A percentile compares a stretch with the other conserved stretches of the same genome.
Conservation (phyloP, 2,797 vertebrate genomes). For the Sebastes hubbsi region DNA sequence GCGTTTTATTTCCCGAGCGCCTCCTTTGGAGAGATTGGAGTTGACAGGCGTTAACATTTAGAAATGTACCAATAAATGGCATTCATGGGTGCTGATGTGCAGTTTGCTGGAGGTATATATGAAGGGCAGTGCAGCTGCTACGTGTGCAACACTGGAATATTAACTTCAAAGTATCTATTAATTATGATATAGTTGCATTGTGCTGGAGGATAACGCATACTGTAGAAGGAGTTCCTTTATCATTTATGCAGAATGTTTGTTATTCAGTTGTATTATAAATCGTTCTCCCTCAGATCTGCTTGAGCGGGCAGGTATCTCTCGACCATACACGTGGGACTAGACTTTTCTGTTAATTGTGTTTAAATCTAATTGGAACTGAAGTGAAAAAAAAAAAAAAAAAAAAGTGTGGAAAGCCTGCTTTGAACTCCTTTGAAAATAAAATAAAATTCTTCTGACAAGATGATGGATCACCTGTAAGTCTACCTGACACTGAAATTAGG, state of each 20-base stretch:
- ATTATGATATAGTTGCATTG: conserved; percentile 39
- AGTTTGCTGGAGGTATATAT: conserved; percentile 67
- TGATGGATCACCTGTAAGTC: conserved; percentile 97
- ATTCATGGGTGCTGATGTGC: conserved; percentile 79
- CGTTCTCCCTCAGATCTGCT: conserved; percentile 53
- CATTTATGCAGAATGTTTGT: conserved; percentile 34
- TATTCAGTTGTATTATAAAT: conserved; percentile 36
- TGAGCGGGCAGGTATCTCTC: conserved; percentile 49
- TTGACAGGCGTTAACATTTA: conserved; percentile 91
- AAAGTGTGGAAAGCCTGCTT: conserved; percentile 80
- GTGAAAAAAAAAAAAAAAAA: conserved; percentile 60
- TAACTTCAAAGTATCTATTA: conserved; percentile 39
- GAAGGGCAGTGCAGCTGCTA: conserved; percentile 44
- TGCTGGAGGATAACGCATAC: conserved; percentile 3
- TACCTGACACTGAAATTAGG: conserved; percentile 97
- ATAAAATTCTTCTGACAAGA: conserved; percentile 92
- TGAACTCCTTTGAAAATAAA: conserved; percentile 84
- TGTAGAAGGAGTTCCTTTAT: conserved; percentile 4
- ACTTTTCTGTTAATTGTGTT: conserved; percentile 74
- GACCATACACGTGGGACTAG: conserved; percentile 30
- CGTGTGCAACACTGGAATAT: conserved; percentile 35
- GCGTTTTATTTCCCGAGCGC: conserved; percentile 75
- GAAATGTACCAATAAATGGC: conserved; percentile 86
- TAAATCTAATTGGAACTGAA: conserved; percentile 78
- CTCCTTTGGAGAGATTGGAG: conserved; percentile 87